Percentiles rank a stretch among this genome's conserved stretches.
These are phyloP conservation scores for Desoria tigrina DNA, from an alignment of 2,888 invertebrate genomes.

Conservation along the genomic window DNA sequence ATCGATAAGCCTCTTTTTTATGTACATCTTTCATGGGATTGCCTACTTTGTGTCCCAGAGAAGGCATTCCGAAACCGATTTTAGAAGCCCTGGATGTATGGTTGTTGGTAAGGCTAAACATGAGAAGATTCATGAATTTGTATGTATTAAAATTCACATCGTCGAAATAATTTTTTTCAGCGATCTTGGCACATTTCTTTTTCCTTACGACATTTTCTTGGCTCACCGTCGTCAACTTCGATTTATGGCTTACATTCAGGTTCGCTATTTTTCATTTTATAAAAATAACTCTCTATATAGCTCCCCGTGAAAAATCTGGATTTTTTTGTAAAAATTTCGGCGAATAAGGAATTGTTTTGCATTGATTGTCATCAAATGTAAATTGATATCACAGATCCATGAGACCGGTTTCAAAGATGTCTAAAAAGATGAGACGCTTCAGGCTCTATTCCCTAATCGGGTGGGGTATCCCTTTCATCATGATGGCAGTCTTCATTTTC, in stretches of 20 bases:
- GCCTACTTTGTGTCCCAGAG: slow-evolving; percentile 25
- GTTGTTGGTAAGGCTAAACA: slow-evolving; percentile 31
- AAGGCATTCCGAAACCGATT: neutral
- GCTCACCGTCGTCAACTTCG: slow-evolving; percentile 30
- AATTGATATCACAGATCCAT: slow-evolving; percentile 27
- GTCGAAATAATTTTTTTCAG: slow-evolving; percentile 12
- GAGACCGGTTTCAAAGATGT: slow-evolving; percentile 37
- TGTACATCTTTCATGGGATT: slow-evolving; percentile 32
- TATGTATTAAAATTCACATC: neutral
- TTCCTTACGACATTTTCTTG: slow-evolving; percentile 39
- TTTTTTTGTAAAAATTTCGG: too few species aligned
- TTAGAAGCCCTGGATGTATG: slow-evolving; percentile 17
- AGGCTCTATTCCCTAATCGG: slow-evolving; percentile 38
- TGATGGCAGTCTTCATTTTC: slow-evolving; percentile 22
- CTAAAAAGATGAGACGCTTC: slow-evolving; percentile 34
- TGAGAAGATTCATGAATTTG: neutral
- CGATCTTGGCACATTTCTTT: slow-evolving; percentile 38
- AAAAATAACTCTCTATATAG: too few species aligned
- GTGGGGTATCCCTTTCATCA: slow-evolving; percentile 37
- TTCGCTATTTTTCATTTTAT: slow-evolving; percentile 10
- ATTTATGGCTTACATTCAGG: slow-evolving; percentile 42
- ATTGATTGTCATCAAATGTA: neutral
- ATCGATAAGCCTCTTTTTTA: slow-evolving; percentile 34
- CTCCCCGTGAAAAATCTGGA: too few species aligned
- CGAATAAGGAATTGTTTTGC: too few species aligned